phyloP scores from a whole-genome alignment of 1,140 invertebrate genomes.

The Tenebrio molitor region DNA sequence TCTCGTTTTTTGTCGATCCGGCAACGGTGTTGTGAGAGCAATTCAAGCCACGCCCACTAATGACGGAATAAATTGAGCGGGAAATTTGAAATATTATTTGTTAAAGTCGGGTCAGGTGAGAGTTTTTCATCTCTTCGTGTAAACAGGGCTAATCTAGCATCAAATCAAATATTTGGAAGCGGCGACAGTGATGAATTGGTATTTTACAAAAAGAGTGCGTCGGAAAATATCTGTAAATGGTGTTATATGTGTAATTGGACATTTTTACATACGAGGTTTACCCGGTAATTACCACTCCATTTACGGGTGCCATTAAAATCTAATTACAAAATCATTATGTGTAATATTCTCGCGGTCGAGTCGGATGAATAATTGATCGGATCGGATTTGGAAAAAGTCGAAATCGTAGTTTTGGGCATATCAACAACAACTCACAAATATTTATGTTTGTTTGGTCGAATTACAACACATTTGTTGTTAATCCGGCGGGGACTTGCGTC shows the following conservation, averaged over 20 bases:
- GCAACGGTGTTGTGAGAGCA: too few species aligned
- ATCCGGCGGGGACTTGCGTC: neutral
- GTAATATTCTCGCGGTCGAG: neutral
- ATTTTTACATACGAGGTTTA: slow-evolving; percentile 2
- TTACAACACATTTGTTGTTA: neutral
- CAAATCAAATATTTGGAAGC: neutral
- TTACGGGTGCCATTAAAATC: neutral
- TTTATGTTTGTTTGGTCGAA: neutral
- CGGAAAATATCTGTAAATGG: slow-evolving; percentile 2
- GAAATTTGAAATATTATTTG: too few species aligned
- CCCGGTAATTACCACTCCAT: neutral
- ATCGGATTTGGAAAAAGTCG: neutral
- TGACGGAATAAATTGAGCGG: too few species aligned
- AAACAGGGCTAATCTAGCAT: neutral
- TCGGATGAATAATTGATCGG: neutral
- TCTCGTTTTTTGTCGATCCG: too few species aligned
- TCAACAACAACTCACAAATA: slow-evolving; percentile 3
- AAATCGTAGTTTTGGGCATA: neutral
- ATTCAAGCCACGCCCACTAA: too few species aligned
- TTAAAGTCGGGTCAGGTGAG: too few species aligned
- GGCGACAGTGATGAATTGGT: neutral
- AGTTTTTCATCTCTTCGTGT: too few species aligned
- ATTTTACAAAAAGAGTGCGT: neutral
- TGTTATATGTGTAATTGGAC: neutral
- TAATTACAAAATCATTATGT: slow-evolving; percentile 1